These are phyloP conservation scores for Lates japonicus DNA, from an alignment of 2,797 vertebrate species.

Conservation along the genomic window DNA sequence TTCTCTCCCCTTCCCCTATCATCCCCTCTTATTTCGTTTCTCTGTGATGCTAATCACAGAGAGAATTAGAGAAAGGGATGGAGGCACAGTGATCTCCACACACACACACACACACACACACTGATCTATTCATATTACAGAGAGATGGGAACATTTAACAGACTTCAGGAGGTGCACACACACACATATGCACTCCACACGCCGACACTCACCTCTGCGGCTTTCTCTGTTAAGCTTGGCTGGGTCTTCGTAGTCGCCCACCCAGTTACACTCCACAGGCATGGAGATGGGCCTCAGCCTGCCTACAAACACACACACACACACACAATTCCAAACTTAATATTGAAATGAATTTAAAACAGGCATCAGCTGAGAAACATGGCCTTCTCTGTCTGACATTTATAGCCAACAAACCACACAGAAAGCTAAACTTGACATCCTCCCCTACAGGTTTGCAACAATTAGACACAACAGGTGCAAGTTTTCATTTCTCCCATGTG, in stretches of 20 bases:
- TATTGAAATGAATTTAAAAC: background rate
- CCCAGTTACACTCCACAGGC: constrained; percentile 99
- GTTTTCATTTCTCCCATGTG: background rate
- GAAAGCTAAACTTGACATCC: background rate
- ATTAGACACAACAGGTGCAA: background rate
- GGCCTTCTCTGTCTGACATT: background rate
- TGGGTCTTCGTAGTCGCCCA: constrained; percentile 97
- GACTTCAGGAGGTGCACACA: constrained; percentile 48
- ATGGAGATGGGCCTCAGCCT: constrained; percentile 98
- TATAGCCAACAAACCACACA: background rate
- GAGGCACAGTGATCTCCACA: constrained; percentile 56
- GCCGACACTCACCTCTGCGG: constrained; percentile 72
- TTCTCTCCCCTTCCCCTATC: constrained; percentile 11
- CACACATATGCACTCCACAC: constrained; percentile 44
- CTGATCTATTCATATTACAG: constrained; percentile 71
- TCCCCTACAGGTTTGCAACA: background rate
- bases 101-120: constrained; percentile 37
- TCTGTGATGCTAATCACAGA: constrained; percentile 76
- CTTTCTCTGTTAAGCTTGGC: constrained; percentile 96
- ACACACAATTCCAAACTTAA: constrained; percentile 30
- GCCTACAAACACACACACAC: constrained; percentile 78
- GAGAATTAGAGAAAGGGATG: constrained; percentile 57
- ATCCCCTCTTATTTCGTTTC: constrained; percentile 47
- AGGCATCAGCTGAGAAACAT: background rate
- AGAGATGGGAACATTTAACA: constrained; percentile 69